Evolutionary conservation across 2,113 vertebrate genomes (phyloP), one percentile per base, ranked within the genome.

Genomic region (Pipa parva): DNA sequence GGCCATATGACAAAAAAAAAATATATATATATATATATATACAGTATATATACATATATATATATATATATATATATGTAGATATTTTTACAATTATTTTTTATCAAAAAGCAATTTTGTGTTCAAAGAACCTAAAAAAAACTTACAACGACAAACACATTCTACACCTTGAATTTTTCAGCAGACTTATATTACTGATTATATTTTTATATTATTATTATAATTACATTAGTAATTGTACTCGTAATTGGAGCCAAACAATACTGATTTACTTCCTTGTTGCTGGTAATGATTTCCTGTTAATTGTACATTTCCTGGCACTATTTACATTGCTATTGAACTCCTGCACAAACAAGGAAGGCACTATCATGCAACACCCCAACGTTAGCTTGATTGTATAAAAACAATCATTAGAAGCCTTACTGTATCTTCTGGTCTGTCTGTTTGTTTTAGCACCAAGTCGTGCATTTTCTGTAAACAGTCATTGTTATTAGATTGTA

Each of bases 221-320:
- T 17, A 51, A 29, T 51, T 60, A 60, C 12, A 27, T 26, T 37
- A 3, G 15, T 61, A 70, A 45, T 45, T 48, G 60, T 49, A 59
- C 21, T 27, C 59, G 56, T 70, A 52, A 54, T 70, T 45, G 52
- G 25, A 70, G 22, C 21, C 22, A 70, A 61, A 61, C 31, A 70
- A 70, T 37, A 51, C 18, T 11, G 13, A 45, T 55, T 20, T 61
- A 70, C 61, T 69, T 60, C 66, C 66, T 52, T 61, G 66, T 69
- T 68, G 55, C 49, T 11, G 31, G 24, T 51, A 68, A 59, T 18
- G 17, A 36, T 59, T 61, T 61, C 58, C 66, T 45, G 66, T 36
- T 42, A 54, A 46, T n/a, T n/a, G 49, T 31, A 70, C 57, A 61
- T 45, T 70, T 61, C 57, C 66, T 26, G 36, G 45, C 48, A 61